A percentile compares a stretch with the other conserved stretches of the same genome.
Conservation (phyloP, 1,140 invertebrate genomes). For the Chironomus striatipennis region DNA sequence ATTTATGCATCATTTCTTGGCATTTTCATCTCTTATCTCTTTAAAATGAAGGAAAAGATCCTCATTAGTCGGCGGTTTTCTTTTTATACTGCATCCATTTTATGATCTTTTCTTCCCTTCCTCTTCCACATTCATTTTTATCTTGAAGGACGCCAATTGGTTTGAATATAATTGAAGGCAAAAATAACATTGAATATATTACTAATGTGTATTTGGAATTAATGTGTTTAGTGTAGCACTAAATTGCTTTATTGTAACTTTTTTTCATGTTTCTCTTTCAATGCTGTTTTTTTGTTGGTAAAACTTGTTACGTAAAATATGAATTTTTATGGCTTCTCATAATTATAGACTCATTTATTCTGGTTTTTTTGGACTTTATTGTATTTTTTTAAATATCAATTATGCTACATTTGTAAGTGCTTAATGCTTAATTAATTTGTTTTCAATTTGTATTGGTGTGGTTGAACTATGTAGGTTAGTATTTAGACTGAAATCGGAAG, state of each 20-base stretch:
- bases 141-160: neutral
- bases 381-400: too few species aligned
- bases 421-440: too few species aligned
- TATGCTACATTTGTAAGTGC: too few species aligned
- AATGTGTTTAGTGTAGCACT: neutral
- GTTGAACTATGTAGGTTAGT: too few species aligned
- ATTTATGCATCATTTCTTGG: neutral
- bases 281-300: too few species aligned
- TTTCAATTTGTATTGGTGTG: too few species aligned
- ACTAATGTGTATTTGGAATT: neutral
- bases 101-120: neutral
- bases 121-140: neutral
- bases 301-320: too few species aligned
- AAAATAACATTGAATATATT: too few species aligned
- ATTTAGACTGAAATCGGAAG: too few species aligned
- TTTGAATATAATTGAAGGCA: neutral
- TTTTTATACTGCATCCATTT: neutral
- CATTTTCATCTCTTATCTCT: neutral
- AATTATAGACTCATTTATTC: neutral
- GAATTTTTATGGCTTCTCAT: neutral
- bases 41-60: neutral
- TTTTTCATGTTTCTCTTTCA: neutral
- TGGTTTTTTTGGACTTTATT: too few species aligned
- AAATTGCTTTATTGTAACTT: constrained; percentile 8
- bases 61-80: neutral